Conservation (phyloP, 2,888 invertebrate species). For the Xanthia icteritia region DNA sequence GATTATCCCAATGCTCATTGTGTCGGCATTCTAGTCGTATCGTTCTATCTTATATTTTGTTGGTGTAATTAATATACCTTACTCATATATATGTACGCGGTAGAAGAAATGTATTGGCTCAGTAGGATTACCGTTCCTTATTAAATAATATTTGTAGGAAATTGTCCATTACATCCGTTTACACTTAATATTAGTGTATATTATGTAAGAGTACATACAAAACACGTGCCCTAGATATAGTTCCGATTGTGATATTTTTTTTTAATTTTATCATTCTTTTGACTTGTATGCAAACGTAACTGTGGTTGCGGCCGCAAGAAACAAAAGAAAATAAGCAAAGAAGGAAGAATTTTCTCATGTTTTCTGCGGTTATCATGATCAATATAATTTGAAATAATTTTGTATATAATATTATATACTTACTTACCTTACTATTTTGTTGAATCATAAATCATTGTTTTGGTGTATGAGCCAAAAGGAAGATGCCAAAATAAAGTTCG, state of each 20-base stretch:
- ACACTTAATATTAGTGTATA: constrained; percentile 68
- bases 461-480: constrained; percentile 86
- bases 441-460: constrained; percentile 73
- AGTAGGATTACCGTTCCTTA: constrained; percentile 78
- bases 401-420: constrained; percentile 33
- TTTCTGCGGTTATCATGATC: constrained; percentile 28
- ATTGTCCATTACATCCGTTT: constrained; percentile 74
- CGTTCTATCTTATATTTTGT: constrained; percentile 68
- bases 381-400: constrained; percentile 38
- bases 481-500: constrained; percentile 86
- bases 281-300: constrained; percentile 16
- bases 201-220: constrained; percentile 73
- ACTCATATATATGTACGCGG: constrained; percentile 64
- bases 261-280: constrained; percentile 61
- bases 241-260: constrained; percentile 84
- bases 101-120: constrained; percentile 76
- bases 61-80: constrained; percentile 59
- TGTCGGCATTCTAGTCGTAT: constrained; percentile 82
- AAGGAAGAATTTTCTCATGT: background rate
- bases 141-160: constrained; percentile 70
- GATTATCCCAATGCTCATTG: constrained; percentile 63
- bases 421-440: constrained; percentile 30
- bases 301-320: constrained; percentile 18
- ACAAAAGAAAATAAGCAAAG: background rate
- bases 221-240: constrained; percentile 78